Evolutionary conservation across 1,140 invertebrate genomes (phyloP).

Genomic region (Antheraea pernyi): DNA sequence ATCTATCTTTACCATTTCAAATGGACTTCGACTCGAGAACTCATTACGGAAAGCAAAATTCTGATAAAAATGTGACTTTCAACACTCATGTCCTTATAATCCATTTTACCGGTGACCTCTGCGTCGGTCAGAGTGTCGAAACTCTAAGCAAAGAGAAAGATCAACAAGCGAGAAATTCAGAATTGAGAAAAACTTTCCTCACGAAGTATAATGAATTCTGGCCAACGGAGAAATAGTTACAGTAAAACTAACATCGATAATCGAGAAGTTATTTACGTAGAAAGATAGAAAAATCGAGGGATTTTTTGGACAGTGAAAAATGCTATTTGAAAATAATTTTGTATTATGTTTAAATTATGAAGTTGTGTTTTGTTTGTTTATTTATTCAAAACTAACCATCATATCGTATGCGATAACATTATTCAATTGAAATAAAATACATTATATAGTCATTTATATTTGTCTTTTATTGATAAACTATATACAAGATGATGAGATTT

Average conservation of each 20-base stretch:
- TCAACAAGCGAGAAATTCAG: slow-evolving; percentile 69
- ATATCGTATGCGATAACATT: neutral
- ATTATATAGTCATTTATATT: slow-evolving; percentile 10
- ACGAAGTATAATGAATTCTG: slow-evolving; percentile 73
- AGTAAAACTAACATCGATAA: slow-evolving; percentile 13
- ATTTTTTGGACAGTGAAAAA: neutral
- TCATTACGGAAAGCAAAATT: slow-evolving; percentile 51
- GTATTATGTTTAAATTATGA: slow-evolving; percentile 43
- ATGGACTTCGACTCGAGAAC: slow-evolving; percentile 52
- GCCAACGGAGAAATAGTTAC: slow-evolving; percentile 62
- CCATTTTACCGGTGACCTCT: slow-evolving; percentile 69
- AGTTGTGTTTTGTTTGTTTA: slow-evolving; percentile 46
- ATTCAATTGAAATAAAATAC: slow-evolving; percentile 2
- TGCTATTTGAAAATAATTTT: slow-evolving; percentile 31
- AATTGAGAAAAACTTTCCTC: slow-evolving; percentile 69
- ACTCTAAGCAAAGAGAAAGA: slow-evolving; percentile 72
- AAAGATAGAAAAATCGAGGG: no score
- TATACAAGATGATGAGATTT: slow-evolving; percentile 76
- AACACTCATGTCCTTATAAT: slow-evolving; percentile 73
- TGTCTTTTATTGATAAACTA: slow-evolving; percentile 13
- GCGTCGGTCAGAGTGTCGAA: slow-evolving; percentile 72
- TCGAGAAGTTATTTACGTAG: neutral
- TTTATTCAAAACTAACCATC: slow-evolving; percentile 33
- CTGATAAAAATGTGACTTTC: slow-evolving; percentile 70
- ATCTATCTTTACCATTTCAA: slow-evolving; percentile 38